phyloP scores from a whole-genome alignment of 2,797 vertebrate genomes.

The Melanotaenia parkinsoni region DNA sequence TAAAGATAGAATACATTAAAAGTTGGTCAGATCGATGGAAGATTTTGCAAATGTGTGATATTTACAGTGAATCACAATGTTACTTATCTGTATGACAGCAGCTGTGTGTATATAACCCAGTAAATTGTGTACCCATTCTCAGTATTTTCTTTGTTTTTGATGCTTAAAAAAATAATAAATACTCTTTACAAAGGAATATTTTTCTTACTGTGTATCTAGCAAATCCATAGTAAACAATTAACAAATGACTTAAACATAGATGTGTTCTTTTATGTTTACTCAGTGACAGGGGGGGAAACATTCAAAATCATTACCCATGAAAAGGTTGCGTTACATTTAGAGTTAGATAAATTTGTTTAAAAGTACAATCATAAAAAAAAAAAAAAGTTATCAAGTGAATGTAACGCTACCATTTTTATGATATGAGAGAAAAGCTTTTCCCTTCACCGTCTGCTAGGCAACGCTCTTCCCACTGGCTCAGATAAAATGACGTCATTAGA shows the following conservation, averaged over 20 bases:
- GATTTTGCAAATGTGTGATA: constrained; percentile 23
- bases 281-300: background rate
- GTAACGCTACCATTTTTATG: background rate
- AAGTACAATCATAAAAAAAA: background rate
- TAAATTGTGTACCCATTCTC: constrained; percentile 2
- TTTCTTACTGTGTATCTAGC: constrained; percentile 11
- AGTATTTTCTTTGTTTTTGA: constrained; percentile 31
- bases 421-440: background rate
- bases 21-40: constrained; percentile 5
- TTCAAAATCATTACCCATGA: background rate
- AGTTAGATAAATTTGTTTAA: background rate
- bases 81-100: constrained; percentile 3
- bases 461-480: constrained; percentile 10
- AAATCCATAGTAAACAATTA: background rate
- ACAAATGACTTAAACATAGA: background rate
- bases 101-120: constrained; percentile 19
- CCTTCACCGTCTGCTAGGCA: background rate
- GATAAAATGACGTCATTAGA: background rate
- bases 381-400: background rate
- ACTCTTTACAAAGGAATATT: background rate
- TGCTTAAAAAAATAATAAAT: constrained; percentile 60
- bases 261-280: too few relatives aligned
- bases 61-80: constrained; percentile 15
- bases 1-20: background rate
- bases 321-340: too few relatives aligned